Base-by-base conservation (phyloP, 2,797 vertebrate species). In the Cygnus olor region DNA sequence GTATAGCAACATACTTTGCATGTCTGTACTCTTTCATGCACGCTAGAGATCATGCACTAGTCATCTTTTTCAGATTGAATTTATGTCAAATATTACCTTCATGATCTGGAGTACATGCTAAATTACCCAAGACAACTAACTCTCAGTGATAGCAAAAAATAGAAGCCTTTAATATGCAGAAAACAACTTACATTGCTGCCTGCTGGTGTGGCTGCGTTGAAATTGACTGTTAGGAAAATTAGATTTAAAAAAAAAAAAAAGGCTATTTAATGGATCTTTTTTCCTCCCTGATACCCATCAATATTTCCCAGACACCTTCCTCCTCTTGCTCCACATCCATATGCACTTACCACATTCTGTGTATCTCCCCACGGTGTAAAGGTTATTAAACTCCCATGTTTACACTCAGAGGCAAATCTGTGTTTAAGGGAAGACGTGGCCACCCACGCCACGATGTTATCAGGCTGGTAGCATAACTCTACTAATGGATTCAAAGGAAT, bases 41-140 rank as follows among this genome's bases (percentile, higher is more conserved):
- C 51, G 27, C 17, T 69, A 58, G 63, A 80, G 34, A 89, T 85
- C 44, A 81, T 77, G 93, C 64, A 61, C 38, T 42, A 64, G 28
- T 54, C 44, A 30, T 79, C 74, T 73, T n/a, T 87, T 96, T 96
- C 89, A 91, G 44, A 22, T 30, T 71, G 57, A 88, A 88, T 95
- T 93, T 89, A 65, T 91, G 85, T 86, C 85, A 91, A 24, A 64
- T 76, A 42, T 49, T 65, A 68, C 20, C 53, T 82, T 24, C 68
- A 34, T 82, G 90, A 80, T 82, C 27, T 63, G 74, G 66, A 80
- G 54, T 34, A 54, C 51, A 27, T 73, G 63, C 49, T 71, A 68
- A 79, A 88, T 73, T 93, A 87, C 32, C 15, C 45, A 64, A 22
- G 57, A 54, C 66, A 77, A 32, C 28, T 71, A 30, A 47, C 47